Evolutionary conservation across 2,888 invertebrate species (phyloP), one percentile per base, ranked within the genome.

Genomic region (Lepidochrysops patricia): DNA sequence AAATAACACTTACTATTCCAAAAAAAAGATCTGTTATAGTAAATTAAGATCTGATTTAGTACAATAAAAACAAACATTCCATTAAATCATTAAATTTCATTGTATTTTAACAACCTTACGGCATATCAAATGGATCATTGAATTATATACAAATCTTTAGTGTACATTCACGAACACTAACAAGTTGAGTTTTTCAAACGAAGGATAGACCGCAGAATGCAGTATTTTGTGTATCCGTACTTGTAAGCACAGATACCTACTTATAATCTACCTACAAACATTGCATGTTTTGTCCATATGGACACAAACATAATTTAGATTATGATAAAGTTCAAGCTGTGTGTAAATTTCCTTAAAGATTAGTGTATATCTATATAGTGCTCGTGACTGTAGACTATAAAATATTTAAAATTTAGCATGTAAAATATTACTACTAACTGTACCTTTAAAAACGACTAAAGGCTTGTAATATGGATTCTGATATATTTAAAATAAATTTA

Each of bases 401-500:
- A 4, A n/a, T n/a, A n/a, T n/a, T n/a, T n/a, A n/a, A n/a, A n/a
- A n/a, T n/a, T n/a, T n/a, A n/a, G n/a, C n/a, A n/a, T 35, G 34
- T 15, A 2, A 13, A 37, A 37, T 37, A 13, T 37, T 13, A 37
- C n/a, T n/a, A n/a, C n/a, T n/a, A 37, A 6, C 4, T 43, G 43
- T 9, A 19, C 43, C 19, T 37, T 57, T 27, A 48, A n/a, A 29
- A 59, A 65, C 49, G 65, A 65, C 63, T 57, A 37, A 19, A 23
- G 65, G 65, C 65, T 61, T 56, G 62, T 43, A 62, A n/a, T 35
- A 60, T 37, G 65, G 65, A 65, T 58, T 62, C 61, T 50, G 65
- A 66, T 50, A 57, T 65, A 43, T 62, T 43, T 60, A 60, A 60
- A 62, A 27, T 60, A 23, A 62, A 49, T 43, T 52, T 63, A 57